These are phyloP conservation scores for Mythimna loreyi DNA, from an alignment of 2,888 invertebrate genomes.

Conservation along the genomic window DNA sequence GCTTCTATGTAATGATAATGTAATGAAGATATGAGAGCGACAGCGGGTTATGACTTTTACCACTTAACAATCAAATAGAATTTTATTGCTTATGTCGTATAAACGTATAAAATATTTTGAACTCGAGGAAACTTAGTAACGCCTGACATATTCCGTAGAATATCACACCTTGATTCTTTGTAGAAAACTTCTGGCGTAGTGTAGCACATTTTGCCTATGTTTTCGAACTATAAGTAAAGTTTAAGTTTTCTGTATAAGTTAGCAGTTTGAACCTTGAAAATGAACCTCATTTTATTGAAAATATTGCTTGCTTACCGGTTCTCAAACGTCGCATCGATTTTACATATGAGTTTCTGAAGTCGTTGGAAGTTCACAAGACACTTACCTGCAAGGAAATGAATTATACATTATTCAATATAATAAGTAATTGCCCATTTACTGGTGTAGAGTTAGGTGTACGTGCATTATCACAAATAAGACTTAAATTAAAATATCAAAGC, in stretches of 20 bases:
- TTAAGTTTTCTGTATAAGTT: constrained; percentile 3
- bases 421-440: constrained; percentile 12
- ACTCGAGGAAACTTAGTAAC: constrained; percentile 13
- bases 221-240: constrained; percentile 17
- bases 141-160: constrained; percentile 7
- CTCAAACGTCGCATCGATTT: constrained; percentile 39
- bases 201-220: constrained; percentile 18
- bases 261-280: constrained; percentile 4
- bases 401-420: constrained; percentile 24
- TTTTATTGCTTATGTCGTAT: constrained; percentile 5
- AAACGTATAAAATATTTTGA: constrained; percentile 6
- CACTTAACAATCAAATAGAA: background rate
- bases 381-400: constrained; percentile 65
- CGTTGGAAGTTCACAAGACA: constrained; percentile 38
- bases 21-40: background rate
- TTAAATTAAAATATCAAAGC: background rate
- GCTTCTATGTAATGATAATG: constrained; percentile 1
- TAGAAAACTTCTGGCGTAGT: constrained; percentile 14
- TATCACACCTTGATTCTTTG: constrained; percentile 5
- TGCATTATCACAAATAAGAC: background rate
- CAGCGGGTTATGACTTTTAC: background rate
- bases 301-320: constrained; percentile 56
- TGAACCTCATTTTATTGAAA: constrained; percentile 29
- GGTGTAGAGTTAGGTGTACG: background rate
- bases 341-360: constrained; percentile 37